Evolutionary conservation across 2,797 vertebrate species (phyloP), one percentile per base, ranked within the genome.

Genomic region (Staurois parvus): DNA sequence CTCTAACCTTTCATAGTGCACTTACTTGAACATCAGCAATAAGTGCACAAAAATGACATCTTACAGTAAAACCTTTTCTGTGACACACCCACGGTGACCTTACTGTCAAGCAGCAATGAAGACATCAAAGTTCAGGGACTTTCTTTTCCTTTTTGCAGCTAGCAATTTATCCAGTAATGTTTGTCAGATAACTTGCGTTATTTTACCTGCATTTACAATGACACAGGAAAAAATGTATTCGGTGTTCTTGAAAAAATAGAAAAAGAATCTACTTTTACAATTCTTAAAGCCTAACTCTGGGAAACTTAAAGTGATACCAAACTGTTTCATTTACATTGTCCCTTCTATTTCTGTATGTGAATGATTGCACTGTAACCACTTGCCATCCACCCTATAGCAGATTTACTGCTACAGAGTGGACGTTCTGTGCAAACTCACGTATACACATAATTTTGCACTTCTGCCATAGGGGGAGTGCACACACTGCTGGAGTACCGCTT

Each of bases 41-140:
- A 86, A 78, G 78, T 66, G 75, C 40, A 68, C 28, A 45, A 73
- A 79, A 86, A 83, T 82, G 64, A 83, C 77, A 86, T 70, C 34
- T 73, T 78, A 48, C 69, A 83, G 68, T 62, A 29, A 83, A 86
- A 72, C 40, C 52, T 73, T 86, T 86, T 70, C 37, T 7, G 17
- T 26, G 21, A 83, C 68, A 73, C 74, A 29, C 75, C 75, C 80
- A 66, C 19, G 24, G 26, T 67, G 74, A 78, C 52, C 74, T 24
- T 32, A 37, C 48, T 48, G 66, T 76, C 68, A 73, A 42, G 21
- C 42, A 40, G 26, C 66, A 56, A 75, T 56, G 5, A 68, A 73
- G 34, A 66, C 15, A 80, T 29, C 37, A 81, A 76, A 81, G 64
- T 66, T 6, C 5, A 37, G 15, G 1, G n/a, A 24, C 13, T 12